phyloP scores from a whole-genome alignment of 2,113 vertebrate genomes.

The Rhabdornis inornatus region DNA sequence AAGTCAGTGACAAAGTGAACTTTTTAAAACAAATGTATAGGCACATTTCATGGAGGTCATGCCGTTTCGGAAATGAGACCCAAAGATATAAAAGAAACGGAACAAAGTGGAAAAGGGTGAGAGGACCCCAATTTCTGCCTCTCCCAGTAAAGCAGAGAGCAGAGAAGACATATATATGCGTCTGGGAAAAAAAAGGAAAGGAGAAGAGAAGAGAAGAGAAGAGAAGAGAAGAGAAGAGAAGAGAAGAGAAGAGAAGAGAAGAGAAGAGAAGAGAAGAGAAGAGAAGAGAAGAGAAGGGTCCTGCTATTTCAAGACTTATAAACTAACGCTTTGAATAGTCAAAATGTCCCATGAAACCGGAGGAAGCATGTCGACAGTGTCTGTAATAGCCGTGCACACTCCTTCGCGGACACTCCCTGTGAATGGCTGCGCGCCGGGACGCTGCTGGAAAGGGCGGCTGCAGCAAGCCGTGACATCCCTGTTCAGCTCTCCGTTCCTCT shows the following conservation, averaged over 20 bases:
- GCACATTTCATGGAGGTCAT: not conserved
- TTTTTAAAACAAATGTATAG: not conserved
- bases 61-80: not conserved
- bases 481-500: not conserved
- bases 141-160: not conserved
- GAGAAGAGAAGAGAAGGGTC: accelerated
- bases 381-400: not conserved
- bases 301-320: not conserved
- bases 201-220: too few relatives aligned
- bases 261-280: too few relatives aligned
- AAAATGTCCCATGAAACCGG: not conserved
- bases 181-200: too few relatives aligned
- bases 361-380: not conserved
- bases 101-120: not conserved
- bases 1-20: not conserved
- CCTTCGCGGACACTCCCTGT: not conserved
- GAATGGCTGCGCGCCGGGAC: not conserved
- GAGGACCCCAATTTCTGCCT: accelerated
- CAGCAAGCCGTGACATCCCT: not conserved
- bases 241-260: too few relatives aligned
- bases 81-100: not conserved
- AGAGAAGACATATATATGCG: not conserved
- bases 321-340: not conserved
- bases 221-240: too few relatives aligned
- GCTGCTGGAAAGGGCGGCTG: not conserved